These are phyloP conservation scores for Anastatus disparis DNA, from an alignment of 1,140 invertebrate species.

Conservation along the genomic window DNA sequence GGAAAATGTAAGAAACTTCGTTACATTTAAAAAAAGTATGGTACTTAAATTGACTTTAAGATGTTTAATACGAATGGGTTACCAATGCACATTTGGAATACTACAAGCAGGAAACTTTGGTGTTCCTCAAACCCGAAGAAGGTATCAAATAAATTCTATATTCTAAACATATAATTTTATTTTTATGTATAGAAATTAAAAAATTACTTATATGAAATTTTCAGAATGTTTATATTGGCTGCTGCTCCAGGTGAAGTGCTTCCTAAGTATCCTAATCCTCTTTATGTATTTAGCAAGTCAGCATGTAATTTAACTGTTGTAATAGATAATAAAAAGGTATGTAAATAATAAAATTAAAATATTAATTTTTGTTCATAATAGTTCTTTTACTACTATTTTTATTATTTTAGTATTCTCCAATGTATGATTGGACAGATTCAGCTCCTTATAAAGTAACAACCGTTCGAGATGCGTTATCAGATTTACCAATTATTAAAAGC, in stretches of 20 bases:
- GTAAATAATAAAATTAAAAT: conserved; percentile 1
- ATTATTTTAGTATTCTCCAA: conserved; percentile 58
- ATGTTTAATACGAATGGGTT: conserved; percentile 85
- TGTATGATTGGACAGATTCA: conserved; percentile 70
- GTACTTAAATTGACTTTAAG: conserved; percentile 84
- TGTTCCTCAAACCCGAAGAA: conserved; percentile 82
- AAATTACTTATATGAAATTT: conserved; percentile 51
- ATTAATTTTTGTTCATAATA: not conserved
- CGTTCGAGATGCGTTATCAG: conserved; percentile 84
- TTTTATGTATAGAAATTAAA: not conserved
- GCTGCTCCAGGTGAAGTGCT: conserved; percentile 83
- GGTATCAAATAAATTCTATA: conserved; percentile 58
- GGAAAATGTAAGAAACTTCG: conserved; percentile 91
- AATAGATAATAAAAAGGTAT: conserved; percentile 76
- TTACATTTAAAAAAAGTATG: conserved; percentile 81
- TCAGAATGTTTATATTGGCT: conserved; percentile 82
- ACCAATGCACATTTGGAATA: conserved; percentile 88
- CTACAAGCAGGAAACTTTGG: conserved; percentile 90
- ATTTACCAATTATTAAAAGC: conserved; percentile 82
- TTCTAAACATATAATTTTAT: not conserved
- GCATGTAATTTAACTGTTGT: conserved; percentile 78
- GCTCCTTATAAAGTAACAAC: conserved; percentile 81
- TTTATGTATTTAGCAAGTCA: conserved; percentile 80
- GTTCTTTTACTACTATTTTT: conserved; percentile 2
- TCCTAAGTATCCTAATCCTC: conserved; percentile 85